Evolutionary conservation across 2,797 vertebrate genomes (phyloP).

Genomic region (Eidolon dupreanum): DNA sequence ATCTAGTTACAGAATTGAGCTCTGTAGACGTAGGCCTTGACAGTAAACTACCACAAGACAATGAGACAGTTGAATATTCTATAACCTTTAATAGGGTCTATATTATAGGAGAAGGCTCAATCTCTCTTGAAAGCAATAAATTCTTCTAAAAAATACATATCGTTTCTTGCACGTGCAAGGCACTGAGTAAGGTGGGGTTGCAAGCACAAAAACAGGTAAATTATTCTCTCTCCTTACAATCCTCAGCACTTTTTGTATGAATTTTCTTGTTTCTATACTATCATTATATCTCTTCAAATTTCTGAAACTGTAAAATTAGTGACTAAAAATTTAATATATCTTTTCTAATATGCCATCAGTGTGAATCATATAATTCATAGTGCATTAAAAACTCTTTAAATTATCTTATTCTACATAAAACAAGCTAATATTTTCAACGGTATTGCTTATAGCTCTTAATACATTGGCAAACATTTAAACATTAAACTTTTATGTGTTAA

Average conservation of each 20-base stretch:
- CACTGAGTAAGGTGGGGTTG: neutral
- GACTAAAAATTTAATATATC: neutral
- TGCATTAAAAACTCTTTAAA: neutral
- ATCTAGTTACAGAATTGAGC: neutral
- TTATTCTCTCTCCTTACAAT: neutral
- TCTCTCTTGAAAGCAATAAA: neutral
- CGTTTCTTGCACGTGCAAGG: neutral
- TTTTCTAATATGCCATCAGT: neutral
- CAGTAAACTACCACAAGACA: neutral
- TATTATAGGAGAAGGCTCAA: neutral
- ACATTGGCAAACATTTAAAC: neutral
- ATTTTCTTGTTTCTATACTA: neutral
- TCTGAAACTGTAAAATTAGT: neutral
- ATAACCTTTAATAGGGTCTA: neutral
- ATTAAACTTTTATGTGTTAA: neutral
- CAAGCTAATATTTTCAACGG: neutral
- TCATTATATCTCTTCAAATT: neutral
- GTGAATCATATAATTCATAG: neutral
- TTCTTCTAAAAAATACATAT: neutral
- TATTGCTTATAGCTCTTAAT: neutral
- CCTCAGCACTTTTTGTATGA: neutral
- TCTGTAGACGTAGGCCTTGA: neutral
- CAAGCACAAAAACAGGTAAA: neutral
- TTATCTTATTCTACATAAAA: neutral
- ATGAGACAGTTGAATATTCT: neutral